phyloP scores from a whole-genome alignment of 1,140 invertebrate genomes.

The Cydia pomonella region DNA sequence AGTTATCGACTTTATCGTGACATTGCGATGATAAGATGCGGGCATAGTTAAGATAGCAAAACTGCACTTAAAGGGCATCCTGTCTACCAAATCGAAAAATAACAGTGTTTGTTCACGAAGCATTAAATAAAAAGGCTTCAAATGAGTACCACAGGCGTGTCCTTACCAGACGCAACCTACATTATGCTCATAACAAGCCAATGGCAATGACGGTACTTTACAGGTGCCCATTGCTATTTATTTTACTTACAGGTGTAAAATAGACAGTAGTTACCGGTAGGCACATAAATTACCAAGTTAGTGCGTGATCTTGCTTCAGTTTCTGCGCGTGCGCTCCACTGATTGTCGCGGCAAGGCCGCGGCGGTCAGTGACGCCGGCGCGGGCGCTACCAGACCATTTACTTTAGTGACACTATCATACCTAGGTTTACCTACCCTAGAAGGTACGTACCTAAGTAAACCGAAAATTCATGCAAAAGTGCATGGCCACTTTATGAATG shows the following conservation, averaged over 20 bases:
- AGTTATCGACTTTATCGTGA: neutral
- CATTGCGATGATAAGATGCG: neutral
- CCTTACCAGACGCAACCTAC: no score
- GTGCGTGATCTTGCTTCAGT: slow-evolving; percentile 10
- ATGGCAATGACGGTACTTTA: no score
- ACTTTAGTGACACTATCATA: neutral
- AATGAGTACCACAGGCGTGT: no score
- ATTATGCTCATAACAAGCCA: no score
- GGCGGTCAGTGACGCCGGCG: slow-evolving; percentile 12
- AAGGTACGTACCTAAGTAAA: neutral
- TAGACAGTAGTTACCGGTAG: neutral
- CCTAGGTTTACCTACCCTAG: neutral
- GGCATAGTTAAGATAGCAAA: no score
- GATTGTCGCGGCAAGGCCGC: slow-evolving; percentile 25
- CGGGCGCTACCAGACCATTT: neutral
- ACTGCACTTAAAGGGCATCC: no score
- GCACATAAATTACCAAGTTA: neutral
- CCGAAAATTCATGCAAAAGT: no score
- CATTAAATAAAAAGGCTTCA: no score
- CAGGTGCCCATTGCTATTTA: neutral
- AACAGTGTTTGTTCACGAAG: no score
- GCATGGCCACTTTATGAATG: no score
- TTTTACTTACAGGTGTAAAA: no score
- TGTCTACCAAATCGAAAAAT: no score
- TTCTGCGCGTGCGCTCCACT: slow-evolving; percentile 1